phyloP scores from a whole-genome alignment of 2,888 invertebrate species.

The Malthinus flaveolus region DNA sequence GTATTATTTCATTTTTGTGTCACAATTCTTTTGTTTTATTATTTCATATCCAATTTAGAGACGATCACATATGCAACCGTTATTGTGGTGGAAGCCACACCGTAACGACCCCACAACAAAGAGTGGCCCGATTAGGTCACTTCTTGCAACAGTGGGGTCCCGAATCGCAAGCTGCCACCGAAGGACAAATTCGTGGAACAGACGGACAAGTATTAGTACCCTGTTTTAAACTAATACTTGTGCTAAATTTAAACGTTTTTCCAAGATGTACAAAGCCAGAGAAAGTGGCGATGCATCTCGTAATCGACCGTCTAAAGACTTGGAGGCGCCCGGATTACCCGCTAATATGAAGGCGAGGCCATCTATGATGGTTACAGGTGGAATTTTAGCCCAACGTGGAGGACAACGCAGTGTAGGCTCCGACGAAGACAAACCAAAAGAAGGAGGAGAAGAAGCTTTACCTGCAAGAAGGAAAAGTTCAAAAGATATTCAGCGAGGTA shows the following conservation, averaged over 20 bases:
- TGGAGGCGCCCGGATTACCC: too few relatives aligned
- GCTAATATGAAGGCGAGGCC: constrained; percentile 9
- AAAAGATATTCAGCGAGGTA: background rate
- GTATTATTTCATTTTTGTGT: constrained; percentile 28
- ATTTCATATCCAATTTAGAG: constrained; percentile 10
- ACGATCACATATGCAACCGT: constrained; percentile 65
- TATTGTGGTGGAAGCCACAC: constrained; percentile 83
- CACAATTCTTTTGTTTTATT: background rate
- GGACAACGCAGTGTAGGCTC: background rate
- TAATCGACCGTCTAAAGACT: background rate
- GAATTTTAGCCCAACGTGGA: constrained; percentile 10
- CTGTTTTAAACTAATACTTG: background rate
- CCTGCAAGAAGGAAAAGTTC: background rate
- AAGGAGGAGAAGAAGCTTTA: background rate
- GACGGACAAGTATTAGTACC: constrained; percentile 44
- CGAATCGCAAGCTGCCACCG: constrained; percentile 60
- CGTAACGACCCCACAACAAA: constrained; percentile 69
- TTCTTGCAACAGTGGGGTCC: constrained; percentile 70
- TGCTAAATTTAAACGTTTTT: background rate
- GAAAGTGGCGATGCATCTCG: background rate
- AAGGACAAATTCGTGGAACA: constrained; percentile 43
- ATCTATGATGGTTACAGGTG: constrained; percentile 23
- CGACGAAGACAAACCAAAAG: background rate
- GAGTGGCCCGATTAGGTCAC: constrained; percentile 67
- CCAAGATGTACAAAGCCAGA: constrained; percentile 14